phyloP scores from a whole-genome alignment of 1,140 invertebrate genomes.

The Cherax quadricarinatus region DNA sequence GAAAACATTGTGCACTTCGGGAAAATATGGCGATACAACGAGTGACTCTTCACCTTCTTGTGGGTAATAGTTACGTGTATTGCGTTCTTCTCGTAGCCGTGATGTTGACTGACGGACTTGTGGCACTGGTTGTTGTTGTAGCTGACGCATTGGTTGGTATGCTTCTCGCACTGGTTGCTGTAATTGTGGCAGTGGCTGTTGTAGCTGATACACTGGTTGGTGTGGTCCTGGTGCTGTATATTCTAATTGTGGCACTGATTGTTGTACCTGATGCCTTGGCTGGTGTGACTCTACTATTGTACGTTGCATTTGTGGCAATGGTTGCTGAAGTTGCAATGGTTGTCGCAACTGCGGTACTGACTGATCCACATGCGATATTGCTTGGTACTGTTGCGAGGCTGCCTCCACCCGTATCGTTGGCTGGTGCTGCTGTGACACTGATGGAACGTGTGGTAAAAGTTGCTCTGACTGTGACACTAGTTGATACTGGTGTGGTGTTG shows the following conservation, averaged over 20 bases:
- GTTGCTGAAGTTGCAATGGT: not conserved
- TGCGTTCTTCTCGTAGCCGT: not conserved
- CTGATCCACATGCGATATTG: not conserved
- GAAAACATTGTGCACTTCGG: not conserved
- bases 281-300: not conserved
- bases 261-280: not conserved
- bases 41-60: not conserved
- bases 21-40: constrained; percentile 9
- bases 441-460: not conserved
- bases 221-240: not conserved
- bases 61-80: not conserved
- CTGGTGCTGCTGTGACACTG: not conserved
- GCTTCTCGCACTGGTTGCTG: no score
- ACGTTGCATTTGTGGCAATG: not conserved
- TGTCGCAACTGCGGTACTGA: not conserved
- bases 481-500: not conserved
- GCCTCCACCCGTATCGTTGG: not conserved
- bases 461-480: not conserved
- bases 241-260: not conserved
- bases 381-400: not conserved
- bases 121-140: not conserved
- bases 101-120: not conserved
- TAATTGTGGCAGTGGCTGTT: no score
- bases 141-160: no score
- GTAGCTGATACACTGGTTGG: not conserved